phyloP scores from a whole-genome alignment of 2,113 vertebrate genomes.

The Litocranius walleri region DNA sequence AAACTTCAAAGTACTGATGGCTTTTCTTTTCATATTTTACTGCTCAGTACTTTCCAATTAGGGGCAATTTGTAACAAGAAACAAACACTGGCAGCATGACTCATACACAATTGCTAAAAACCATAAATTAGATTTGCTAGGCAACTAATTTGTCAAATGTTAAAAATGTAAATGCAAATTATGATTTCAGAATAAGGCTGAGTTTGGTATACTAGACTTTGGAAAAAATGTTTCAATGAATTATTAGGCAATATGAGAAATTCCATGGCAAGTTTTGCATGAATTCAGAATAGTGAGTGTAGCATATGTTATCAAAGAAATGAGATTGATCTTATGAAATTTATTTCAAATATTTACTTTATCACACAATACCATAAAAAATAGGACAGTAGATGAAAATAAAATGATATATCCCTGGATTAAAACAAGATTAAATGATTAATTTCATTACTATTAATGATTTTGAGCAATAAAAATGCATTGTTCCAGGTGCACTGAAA shows the following conservation, averaged over 20 bases:
- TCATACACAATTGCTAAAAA: slow-evolving; percentile 73
- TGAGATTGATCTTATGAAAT: not conserved
- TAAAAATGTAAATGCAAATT: slow-evolving; percentile 65
- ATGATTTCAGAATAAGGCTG: slow-evolving; percentile 66
- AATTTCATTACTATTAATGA: not conserved
- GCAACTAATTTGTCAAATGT: slow-evolving; percentile 64
- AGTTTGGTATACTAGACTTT: slow-evolving; percentile 47
- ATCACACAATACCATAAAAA: not conserved
- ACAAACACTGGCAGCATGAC: slow-evolving; percentile 70
- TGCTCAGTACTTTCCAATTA: slow-evolving; percentile 54
- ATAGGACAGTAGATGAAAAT: not conserved
- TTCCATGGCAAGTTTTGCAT: not conserved
- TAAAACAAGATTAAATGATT: not conserved
- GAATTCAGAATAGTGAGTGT: not conserved
- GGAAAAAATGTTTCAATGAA: slow-evolving; percentile 56
- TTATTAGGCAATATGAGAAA: not conserved
- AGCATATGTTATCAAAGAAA: not conserved
- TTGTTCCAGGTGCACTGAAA: not conserved
- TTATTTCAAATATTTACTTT: not conserved
- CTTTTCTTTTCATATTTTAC: slow-evolving; percentile 71
- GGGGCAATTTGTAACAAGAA: slow-evolving; percentile 68
- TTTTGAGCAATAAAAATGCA: not conserved
- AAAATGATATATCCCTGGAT: not conserved
- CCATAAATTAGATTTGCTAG: slow-evolving; percentile 77
- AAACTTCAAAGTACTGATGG: slow-evolving; percentile 71